phyloP scores from a whole-genome alignment of 2,113 vertebrate species.

The Oncorhynchus kisutch region DNA sequence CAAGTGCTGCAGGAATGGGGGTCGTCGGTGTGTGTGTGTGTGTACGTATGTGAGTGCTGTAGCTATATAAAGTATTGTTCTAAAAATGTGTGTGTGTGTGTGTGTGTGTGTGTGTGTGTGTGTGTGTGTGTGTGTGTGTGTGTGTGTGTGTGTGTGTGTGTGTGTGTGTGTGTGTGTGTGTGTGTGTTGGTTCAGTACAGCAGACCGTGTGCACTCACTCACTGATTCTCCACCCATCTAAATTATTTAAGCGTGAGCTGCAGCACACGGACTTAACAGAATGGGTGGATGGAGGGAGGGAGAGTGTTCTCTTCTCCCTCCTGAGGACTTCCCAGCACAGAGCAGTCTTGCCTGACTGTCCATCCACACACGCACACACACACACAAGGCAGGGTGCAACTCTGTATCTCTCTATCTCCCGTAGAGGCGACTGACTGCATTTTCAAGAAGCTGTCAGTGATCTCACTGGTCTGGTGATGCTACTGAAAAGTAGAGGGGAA shows the following conservation, averaged over 20 bases:
- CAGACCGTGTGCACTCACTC: conserved; percentile 22
- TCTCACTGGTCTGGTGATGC: no score
- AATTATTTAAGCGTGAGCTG: conserved; percentile 65
- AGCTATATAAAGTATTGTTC: not conserved
- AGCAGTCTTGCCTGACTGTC: no score
- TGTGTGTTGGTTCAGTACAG: conserved; percentile 35
- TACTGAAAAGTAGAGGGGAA: no score
- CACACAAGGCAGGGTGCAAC: no score
- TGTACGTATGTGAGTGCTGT: conserved; percentile 17
- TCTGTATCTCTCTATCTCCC: no score
- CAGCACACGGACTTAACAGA: conserved; percentile 36
- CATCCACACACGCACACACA: no score
- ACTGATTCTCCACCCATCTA: conserved; percentile 25
- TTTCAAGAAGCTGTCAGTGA: no score
- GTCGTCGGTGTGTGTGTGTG: conserved; percentile 35
- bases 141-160: conserved; percentile 22
- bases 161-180: conserved; percentile 15
- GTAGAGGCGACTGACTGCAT: no score
- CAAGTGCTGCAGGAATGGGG: conserved; percentile 52
- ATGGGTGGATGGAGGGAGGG: not conserved
- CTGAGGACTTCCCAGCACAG: no score
- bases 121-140: conserved; percentile 14
- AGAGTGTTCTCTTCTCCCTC: conserved; percentile 40
- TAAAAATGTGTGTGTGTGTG: conserved; percentile 6
- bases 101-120: conserved; percentile 19